Evolutionary conservation across 1,140 invertebrate species (phyloP), one percentile per base, ranked within the genome.

Genomic region (Panonychus citri): DNA sequence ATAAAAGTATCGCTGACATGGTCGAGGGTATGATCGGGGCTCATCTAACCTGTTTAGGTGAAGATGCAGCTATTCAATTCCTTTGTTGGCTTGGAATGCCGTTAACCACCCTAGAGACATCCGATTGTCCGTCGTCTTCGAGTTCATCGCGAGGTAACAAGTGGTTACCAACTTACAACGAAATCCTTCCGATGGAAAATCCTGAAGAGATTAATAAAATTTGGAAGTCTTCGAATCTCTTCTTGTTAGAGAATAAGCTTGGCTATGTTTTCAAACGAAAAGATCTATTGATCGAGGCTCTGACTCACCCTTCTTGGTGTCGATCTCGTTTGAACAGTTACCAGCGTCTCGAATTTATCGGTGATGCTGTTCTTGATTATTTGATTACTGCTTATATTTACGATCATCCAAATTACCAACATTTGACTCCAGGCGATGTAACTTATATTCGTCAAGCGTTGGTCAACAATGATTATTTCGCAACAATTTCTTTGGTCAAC

Each of bases 391-490:
- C 78, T 15, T 78, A 87, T 63, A 80, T 95, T 49, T 95, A 79
- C 65, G 83, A 93, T 68, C 5, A 34, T 34, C 30, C 5, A 34
- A 75, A 78, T 21, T 65, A 66, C 0, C 64, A 77, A 55, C 56
- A 61, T 54, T 75, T 82, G 65, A 78, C 70, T 43, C 87, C 85
- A 0, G 90, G 89, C 1, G 77, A 85, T 34, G 68, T 96, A 12
- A 95, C 89, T 0, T 88, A 95, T 74, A 67, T 96, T 39, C 72
- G 90, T 30, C 91, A 89, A 17, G 85, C 91, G 0, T 70, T 97
- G 1, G 91, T 96, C 0, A 96, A 96, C 66, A 97, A 96, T 65
- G 79, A 84, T 54, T 94, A 87, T 0, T 89, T 96, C 67, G 88
- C 85, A 0, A 82, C 82, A 39, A 74, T 93, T 34, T 76, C 82